These are phyloP conservation scores for Psammodynastes pulverulentus DNA, from an alignment of 2,113 vertebrate genomes.

Conservation along the genomic window DNA sequence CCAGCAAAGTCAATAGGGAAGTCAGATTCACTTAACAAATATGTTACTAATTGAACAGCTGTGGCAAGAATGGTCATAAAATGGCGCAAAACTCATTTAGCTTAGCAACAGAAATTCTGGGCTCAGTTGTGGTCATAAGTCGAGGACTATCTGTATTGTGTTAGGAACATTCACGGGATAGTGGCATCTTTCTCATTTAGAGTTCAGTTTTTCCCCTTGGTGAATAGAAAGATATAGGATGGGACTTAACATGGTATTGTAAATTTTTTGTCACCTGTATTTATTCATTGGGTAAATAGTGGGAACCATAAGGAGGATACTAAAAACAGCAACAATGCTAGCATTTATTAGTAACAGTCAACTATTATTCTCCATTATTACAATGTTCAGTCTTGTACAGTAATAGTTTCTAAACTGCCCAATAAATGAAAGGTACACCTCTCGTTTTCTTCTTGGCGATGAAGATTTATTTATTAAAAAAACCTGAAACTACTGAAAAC, in stretches of 20 bases:
- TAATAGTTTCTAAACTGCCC: neutral
- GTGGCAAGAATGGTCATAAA: too few relatives aligned
- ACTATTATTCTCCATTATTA: neutral
- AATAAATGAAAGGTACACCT: neutral
- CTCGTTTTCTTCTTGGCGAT: neutral
- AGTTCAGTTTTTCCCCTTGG: conserved; percentile 24
- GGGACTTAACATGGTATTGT: neutral
- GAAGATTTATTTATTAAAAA: neutral
- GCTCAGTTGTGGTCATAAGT: too few relatives aligned
- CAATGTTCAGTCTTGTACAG: neutral
- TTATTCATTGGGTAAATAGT: conserved; percentile 16
- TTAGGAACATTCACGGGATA: neutral
- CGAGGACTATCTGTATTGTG: neutral
- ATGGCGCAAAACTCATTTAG: too few relatives aligned
- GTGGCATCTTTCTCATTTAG: conserved; percentile 17
- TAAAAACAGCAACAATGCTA: neutral
- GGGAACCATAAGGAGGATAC: neutral
- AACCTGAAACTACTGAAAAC: neutral
- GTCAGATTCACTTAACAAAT: too few relatives aligned
- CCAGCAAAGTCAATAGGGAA: neutral
- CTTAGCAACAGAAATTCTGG: too few relatives aligned
- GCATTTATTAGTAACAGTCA: neutral
- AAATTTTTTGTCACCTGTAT: neutral
- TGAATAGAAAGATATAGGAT: conserved; percentile 13
- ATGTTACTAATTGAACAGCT: too few relatives aligned